A percentile compares a stretch with the other conserved stretches of the same genome.
phyloP scores from a whole-genome alignment of 2,113 vertebrate species.

The Eolophus roseicapilla region DNA sequence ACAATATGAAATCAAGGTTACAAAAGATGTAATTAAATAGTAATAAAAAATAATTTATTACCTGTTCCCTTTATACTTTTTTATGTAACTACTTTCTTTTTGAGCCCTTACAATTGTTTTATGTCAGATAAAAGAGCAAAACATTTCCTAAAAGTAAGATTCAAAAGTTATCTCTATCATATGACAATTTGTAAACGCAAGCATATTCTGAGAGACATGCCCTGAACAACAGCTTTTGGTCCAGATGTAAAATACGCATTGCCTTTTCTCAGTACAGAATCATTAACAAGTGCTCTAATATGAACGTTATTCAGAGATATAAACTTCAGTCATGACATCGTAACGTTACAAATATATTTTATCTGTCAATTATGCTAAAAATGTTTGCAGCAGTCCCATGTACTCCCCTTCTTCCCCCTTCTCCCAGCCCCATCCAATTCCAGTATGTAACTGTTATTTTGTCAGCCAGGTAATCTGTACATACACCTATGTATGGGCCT shows the following conservation, averaged over 20 bases:
- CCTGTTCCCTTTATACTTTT: neutral
- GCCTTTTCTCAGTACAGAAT: neutral
- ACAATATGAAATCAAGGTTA: slow-evolving; percentile 23
- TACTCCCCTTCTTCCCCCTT: neutral
- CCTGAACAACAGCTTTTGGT: neutral
- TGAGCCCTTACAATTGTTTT: neutral
- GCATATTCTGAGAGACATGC: neutral
- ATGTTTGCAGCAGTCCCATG: neutral
- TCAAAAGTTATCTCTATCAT: neutral
- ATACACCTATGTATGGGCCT: neutral
- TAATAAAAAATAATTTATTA: neutral
- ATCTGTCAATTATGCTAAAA: slow-evolving; percentile 7
- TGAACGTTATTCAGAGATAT: neutral
- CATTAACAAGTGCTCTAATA: neutral
- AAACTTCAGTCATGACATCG: neutral
- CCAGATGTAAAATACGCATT: neutral
- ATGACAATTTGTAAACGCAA: neutral
- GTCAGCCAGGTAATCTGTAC: neutral
- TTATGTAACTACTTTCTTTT: neutral
- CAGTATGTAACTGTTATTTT: neutral
- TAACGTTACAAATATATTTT: neutral
- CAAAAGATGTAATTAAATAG: neutral
- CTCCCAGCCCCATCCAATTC: neutral
- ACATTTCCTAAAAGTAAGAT: neutral
- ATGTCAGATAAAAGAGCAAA: neutral